Base-by-base conservation (phyloP, 2,888 invertebrate species). In the Thera obeliscata region DNA sequence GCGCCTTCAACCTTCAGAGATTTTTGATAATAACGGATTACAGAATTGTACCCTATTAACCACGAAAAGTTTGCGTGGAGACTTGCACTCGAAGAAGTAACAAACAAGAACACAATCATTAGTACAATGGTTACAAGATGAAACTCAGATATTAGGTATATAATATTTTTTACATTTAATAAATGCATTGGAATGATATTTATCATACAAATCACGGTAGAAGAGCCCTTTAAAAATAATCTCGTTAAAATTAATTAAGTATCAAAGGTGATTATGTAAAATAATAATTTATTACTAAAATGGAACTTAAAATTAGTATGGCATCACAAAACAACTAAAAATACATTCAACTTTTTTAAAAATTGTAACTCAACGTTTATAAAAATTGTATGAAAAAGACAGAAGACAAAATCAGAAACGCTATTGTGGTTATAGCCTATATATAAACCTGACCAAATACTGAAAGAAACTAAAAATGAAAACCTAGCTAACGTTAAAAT, bases 261-360 rank as follows among this genome's bases (percentile, higher is more conserved):
- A 38, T 62, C 63, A 67, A 50, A 1, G 66, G 49, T 12, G 56
- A 58, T 69, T 49, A 49, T 11, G 49, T 12, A 49, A 64, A 46
- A 9, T 38, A 61, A 70, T 52, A 67, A 69, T 69, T 72, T 64
- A 54, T 52, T 60, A 46, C 48, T 33, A 52, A 52, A 66, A 55
- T 55, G 41, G 36, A 67, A 69, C 58, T 55, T 52, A 66, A 66
- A 52, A 61, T 54, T 63, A 72, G 58, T 70, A 71, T 73, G 69
- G 64, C 65, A 75, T 75, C 66, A 74, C 71, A 70, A 64, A 56
- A 72, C 58, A 67, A 61, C 12, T 41, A 38, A 41, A 33, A 12
- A 35, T 33, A 9, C 7, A 2, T 9, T 46, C 6, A 7, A 46
- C 7, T 46, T 46, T n/a, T n/a, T n/a, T n/a, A n/a, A n/a, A n/a